Base-by-base conservation (phyloP, 1,140 invertebrate genomes). In the Drosophila auraria region DNA sequence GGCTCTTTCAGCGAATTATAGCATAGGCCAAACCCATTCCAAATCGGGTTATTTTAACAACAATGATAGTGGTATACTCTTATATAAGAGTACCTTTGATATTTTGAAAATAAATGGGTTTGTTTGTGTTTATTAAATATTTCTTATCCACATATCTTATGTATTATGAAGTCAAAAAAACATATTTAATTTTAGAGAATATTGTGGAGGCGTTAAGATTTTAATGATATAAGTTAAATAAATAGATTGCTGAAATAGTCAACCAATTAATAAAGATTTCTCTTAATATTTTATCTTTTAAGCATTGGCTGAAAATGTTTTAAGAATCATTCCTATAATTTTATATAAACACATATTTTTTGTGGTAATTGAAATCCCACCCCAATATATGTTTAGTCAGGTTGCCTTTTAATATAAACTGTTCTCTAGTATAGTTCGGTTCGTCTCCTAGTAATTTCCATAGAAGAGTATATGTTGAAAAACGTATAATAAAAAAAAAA, bases 381-480 rank as follows among this genome's bases (percentile, higher is more conserved):
- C 0, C 2, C n/a, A n/a, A 56, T 38, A 6, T 38, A 23, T 38
- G 20, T 56, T 23, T 40, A 25, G 53, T 15, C 33, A 36, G 30
- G 12, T 20, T 36, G 12, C 0, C 15, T 3, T 38, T 56, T 8
- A 15, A 25, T 54, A 20, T 36, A 54, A 54, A 36, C 30, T 9
- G 17, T 7, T 23, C 12, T 5, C 36, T 38, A 11, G 54, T 56
- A 8, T 33, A 23, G 54, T 56, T 56, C 20, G 54, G 2, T 14
- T 56, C 54, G 11, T 25, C 20, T 38, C 17, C 53, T 56, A 56
- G 33, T 15, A 5, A 23, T 23, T 23, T 56, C 5, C 2, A 12
- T 4, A 33, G 25, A 42, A 33, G n/a, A 74, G 71, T 58, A 71
- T 58, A 71, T 61, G 71, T 53, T 40, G 14, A 38, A 82, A 80